A percentile compares a stretch with the other conserved stretches of the same genome.
phyloP scores from a whole-genome alignment of 2,113 vertebrate genomes.

The Pholis gunnellus region DNA sequence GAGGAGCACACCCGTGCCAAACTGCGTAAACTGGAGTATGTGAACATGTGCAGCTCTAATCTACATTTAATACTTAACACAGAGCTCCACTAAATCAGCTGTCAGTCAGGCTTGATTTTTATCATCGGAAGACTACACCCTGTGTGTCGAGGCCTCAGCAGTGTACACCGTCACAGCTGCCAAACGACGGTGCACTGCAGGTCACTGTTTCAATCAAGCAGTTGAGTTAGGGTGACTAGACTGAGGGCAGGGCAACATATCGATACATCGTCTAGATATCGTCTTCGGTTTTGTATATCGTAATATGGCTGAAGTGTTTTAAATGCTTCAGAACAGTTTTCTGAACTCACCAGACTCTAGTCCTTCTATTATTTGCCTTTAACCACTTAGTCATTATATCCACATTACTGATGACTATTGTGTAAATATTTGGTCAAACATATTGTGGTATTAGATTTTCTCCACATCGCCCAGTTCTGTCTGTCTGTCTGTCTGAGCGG shows the following conservation, averaged over 20 bases:
- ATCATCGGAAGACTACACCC: constrained; percentile 36
- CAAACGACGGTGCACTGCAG: constrained; percentile 32
- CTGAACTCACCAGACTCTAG: neutral
- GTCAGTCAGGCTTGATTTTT: constrained; percentile 41
- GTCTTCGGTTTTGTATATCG: neutral
- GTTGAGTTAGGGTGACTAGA: constrained; percentile 51
- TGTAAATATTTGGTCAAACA: neutral
- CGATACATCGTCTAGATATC: neutral
- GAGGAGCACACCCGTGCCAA: neutral
- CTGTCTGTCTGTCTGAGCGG: constrained; percentile 44
- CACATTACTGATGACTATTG: neutral
- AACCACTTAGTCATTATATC: neutral
- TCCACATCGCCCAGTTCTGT: neutral
- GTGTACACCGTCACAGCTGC: constrained; percentile 43
- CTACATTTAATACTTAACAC: constrained; percentile 51
- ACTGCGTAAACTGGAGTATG: constrained; percentile 22
- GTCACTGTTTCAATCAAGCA: constrained; percentile 71
- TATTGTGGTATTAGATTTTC: neutral
- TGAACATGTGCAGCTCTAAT: constrained; percentile 31
- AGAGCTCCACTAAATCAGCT: constrained; percentile 44
- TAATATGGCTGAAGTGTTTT: neutral
- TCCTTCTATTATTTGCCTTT: neutral
- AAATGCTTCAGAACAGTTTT: neutral
- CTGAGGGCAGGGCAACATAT: neutral
- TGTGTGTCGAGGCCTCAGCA: constrained; percentile 13